Evolutionary conservation across 2,113 vertebrate species (phyloP).

Genomic region (Lagopus muta): DNA sequence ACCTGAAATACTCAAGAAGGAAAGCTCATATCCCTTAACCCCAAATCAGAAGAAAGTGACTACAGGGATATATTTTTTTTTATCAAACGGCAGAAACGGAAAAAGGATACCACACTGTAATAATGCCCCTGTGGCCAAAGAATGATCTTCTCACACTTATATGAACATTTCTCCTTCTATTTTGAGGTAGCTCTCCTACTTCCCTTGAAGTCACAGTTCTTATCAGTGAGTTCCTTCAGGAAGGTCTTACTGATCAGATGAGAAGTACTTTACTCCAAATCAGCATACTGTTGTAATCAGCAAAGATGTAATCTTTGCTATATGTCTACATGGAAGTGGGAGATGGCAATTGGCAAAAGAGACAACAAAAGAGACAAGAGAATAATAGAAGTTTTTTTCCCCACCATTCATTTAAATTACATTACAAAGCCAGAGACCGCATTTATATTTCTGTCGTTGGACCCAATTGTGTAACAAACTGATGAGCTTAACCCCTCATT

Average conservation of each 20-base stretch:
- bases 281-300: background rate
- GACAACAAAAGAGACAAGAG: background rate
- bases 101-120: accelerated
- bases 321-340: background rate
- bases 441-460: background rate
- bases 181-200: background rate
- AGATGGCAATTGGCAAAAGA: background rate
- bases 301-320: background rate
- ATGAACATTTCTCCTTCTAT: background rate
- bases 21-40: background rate
- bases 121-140: background rate
- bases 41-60: background rate
- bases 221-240: background rate
- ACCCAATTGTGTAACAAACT: background rate
- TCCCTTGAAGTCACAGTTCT: background rate
- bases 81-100: background rate
- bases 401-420: background rate
- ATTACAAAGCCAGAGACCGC: background rate
- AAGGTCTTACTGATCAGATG: background rate
- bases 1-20: background rate
- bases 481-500: background rate
- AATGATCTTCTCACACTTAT: background rate
- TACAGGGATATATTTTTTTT: background rate
- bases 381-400: background rate
- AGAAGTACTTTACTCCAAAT: background rate